Conservation (phyloP, 2,797 vertebrate genomes). For the Rhabdomys pumilio region DNA sequence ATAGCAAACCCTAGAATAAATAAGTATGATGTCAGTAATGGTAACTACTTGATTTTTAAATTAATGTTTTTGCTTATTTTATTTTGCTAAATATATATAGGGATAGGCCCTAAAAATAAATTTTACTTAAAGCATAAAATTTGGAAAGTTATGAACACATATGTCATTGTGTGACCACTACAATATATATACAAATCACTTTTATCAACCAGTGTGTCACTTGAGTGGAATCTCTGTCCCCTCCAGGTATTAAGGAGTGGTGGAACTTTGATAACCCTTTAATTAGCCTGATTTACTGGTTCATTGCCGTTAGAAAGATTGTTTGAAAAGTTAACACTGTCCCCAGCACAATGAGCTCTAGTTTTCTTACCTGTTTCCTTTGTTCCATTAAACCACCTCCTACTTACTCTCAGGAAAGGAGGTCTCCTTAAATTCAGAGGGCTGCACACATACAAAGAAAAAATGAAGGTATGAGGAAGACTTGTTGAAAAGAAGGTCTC, state of each 20-base stretch:
- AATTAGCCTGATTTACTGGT: not conserved
- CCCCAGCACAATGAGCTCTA: too few species aligned
- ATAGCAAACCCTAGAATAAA: conserved; percentile 22
- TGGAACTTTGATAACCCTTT: not conserved
- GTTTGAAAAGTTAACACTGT: not conserved
- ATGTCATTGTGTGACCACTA: not conserved
- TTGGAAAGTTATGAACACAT: not conserved
- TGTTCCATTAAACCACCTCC: not conserved
- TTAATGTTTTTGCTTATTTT: not conserved
- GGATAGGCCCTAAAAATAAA: not conserved
- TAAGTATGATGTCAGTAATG: not conserved
- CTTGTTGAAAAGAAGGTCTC: not conserved
- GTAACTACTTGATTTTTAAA: conserved; percentile 23
- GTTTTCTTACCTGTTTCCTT: too few species aligned
- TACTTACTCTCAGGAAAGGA: not conserved
- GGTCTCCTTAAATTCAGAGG: not conserved
- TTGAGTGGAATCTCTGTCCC: not conserved
- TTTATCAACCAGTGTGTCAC: not conserved
- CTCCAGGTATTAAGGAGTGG: not conserved
- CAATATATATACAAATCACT: not conserved
- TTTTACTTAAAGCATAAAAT: not conserved
- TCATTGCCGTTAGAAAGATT: not conserved
- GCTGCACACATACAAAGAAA: not conserved
- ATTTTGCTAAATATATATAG: not conserved
- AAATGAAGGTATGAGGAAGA: not conserved